phyloP scores from a whole-genome alignment of 53 echinoderm and acorn worm genomes.

The Zoroaster sp. region DNA sequence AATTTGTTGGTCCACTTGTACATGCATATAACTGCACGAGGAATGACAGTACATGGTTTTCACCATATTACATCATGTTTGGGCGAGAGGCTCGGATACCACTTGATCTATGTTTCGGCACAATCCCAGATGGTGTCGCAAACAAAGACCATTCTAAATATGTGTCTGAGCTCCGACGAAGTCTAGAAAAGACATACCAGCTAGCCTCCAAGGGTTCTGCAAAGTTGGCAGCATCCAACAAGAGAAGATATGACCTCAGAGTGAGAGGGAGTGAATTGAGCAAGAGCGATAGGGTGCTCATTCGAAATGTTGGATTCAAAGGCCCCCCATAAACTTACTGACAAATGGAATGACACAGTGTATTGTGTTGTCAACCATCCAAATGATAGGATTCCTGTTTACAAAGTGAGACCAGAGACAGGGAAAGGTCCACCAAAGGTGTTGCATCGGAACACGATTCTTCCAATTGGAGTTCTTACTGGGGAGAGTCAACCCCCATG shows the following conservation, averaged over 20 bases:
- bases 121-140: not conserved
- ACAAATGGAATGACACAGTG: too few relatives aligned
- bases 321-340: constrained; percentile 6
- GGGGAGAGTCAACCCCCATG: not conserved
- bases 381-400: too few relatives aligned
- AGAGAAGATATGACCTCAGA: not conserved
- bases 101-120: constrained; percentile 12
- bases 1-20: too few relatives aligned
- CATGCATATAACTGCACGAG: constrained; percentile 59
- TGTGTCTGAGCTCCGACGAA: not conserved
- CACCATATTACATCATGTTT: constrained; percentile 61
- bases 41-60: too few relatives aligned
- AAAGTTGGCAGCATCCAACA: too few relatives aligned
- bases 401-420: too few relatives aligned
- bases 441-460: not conserved
- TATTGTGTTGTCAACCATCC: too few relatives aligned
- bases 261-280: too few relatives aligned
- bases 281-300: too few relatives aligned
- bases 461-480: too few relatives aligned
- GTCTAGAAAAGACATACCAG: not conserved
- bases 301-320: too few relatives aligned
- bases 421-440: not conserved
- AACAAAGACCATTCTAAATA: constrained; percentile 13
- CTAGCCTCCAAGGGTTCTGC: constrained; percentile 1
- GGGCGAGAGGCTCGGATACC: too few relatives aligned